Percentiles rank a stretch among this genome's conserved stretches.
These are phyloP conservation scores for Eucriotettix oculatus DNA, from an alignment of 2,888 invertebrate genomes.

Conservation along the genomic window DNA sequence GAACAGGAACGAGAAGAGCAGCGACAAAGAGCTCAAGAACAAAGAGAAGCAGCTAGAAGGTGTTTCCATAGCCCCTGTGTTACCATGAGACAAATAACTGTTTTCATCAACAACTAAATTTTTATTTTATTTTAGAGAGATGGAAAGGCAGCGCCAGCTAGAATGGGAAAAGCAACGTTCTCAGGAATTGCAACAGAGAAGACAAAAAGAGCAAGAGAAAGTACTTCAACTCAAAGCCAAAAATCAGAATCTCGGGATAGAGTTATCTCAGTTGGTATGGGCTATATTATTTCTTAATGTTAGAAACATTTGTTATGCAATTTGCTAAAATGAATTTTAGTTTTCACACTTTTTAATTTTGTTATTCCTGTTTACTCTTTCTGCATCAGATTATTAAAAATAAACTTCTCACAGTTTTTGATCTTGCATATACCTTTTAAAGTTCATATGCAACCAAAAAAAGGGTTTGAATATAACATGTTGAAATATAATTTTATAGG, in stretches of 20 bases:
- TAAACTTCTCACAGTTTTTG: too few relatives aligned
- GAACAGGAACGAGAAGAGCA: conserved; percentile 63
- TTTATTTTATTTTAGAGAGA: conserved; percentile 39
- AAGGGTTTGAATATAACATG: too few relatives aligned
- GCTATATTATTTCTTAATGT: conserved; percentile 6
- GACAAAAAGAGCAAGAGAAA: conserved; percentile 71
- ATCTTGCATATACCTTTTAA: too few relatives aligned
- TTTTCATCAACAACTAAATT: background rate
- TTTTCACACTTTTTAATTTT: too few relatives aligned
- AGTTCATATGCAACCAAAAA: too few relatives aligned
- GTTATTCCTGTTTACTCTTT: too few relatives aligned
- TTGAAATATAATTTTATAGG: too few relatives aligned
- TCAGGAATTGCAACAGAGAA: conserved; percentile 70
- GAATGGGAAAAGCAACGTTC: conserved; percentile 92
- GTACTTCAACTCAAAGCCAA: conserved; percentile 73
- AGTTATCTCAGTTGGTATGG: conserved; percentile 44
- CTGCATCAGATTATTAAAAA: too few relatives aligned
- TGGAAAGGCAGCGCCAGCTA: conserved; percentile 84
- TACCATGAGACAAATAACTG: too few relatives aligned
- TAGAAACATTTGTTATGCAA: background rate
- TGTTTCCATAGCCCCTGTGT: conserved; percentile 10
- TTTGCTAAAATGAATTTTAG: background rate
- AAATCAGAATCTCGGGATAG: conserved; percentile 67
- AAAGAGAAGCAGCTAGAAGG: conserved; percentile 61
- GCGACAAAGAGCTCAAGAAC: conserved; percentile 59